Percentiles rank a stretch among this genome's conserved stretches.
Conservation (phyloP, 30 jellyfish, hydroid and myxozoan species). For the Rhopilema esculentum region DNA sequence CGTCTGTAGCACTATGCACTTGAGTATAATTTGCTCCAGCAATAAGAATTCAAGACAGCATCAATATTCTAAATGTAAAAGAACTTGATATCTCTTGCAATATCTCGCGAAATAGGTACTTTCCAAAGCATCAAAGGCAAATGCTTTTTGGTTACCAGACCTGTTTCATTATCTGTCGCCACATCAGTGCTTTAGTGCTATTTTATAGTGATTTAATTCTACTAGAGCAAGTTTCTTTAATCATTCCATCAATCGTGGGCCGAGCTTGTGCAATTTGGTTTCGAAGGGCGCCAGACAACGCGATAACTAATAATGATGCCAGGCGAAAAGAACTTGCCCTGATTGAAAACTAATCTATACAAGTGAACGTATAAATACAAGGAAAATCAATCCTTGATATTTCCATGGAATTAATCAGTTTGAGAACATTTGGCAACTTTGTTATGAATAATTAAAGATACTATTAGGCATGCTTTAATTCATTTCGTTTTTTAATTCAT, state of each 20-base stretch:
- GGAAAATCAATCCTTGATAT: not conserved
- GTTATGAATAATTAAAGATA: no score
- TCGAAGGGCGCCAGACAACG: not conserved
- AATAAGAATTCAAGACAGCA: no score
- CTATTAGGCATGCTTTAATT: not conserved
- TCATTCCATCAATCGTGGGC: not conserved
- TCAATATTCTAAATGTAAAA: no score
- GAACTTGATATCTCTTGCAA: no score
- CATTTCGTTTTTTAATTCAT: not conserved
- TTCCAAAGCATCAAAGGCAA: not conserved
- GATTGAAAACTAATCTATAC: not conserved
- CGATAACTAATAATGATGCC: not conserved
- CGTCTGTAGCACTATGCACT: no score
- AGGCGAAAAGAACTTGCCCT: no score
- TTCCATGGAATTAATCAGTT: not conserved
- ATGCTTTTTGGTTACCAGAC: not conserved
- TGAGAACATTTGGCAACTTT: not conserved
- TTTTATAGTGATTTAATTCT: not conserved
- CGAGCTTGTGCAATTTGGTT: not conserved
- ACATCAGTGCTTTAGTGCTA: not conserved
- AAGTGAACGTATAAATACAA: not conserved
- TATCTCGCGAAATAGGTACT: not conserved
- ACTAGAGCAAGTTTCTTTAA: not conserved
- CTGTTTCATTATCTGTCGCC: not conserved
- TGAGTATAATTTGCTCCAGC: no score